Evolutionary conservation across 2,113 vertebrate species (phyloP), one percentile per base, ranked within the genome.

Genomic region (Tragulus kanchil): DNA sequence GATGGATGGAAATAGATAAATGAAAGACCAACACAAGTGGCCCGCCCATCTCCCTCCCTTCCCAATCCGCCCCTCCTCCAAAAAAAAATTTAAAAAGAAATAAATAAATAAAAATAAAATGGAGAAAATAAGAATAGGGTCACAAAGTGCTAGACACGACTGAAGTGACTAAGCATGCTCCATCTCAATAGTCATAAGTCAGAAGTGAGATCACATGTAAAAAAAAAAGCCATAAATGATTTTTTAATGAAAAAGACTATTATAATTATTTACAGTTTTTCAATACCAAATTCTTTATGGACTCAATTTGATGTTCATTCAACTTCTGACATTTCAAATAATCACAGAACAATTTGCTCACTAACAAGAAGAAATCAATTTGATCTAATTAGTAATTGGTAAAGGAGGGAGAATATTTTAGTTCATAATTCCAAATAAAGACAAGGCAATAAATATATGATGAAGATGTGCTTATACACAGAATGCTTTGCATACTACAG

Each of bases 351-450:
- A 94, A 16, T 93, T 1, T 93, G 36, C 14, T 79, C 26, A 79
- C 16, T 92, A 13, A 59, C 52, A 71, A 84, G 10, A 96, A 31
- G 82, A 92, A 77, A 83, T 78, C 48, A 85, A 54, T 87, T 31
- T 91, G 56, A 89, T 81, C 5, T 61, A 83, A 89, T 56, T 75
- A 95, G 45, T 90, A 93, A 67, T 2, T 75, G 11, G 25, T 79
- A 95, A 95, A 94, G 59, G 25, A 77, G 81, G 26, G 42, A 78
- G 17, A 82, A 26, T 73, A 84, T 62, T 95, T 88, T 96, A 86
- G 69, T 48, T 89, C 48, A 88, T 64, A 62, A 79, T 96, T 95
- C 54, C 78, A 93, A 94, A 93, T 85, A 96, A 95, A 56, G 13
- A 87, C n/a, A 96, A 94, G 48, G 15, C 48, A 85, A 84, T 81